Evolutionary conservation across 2,888 invertebrate genomes (phyloP), one percentile per base, ranked within the genome.

Genomic region (Atherix ibis): DNA sequence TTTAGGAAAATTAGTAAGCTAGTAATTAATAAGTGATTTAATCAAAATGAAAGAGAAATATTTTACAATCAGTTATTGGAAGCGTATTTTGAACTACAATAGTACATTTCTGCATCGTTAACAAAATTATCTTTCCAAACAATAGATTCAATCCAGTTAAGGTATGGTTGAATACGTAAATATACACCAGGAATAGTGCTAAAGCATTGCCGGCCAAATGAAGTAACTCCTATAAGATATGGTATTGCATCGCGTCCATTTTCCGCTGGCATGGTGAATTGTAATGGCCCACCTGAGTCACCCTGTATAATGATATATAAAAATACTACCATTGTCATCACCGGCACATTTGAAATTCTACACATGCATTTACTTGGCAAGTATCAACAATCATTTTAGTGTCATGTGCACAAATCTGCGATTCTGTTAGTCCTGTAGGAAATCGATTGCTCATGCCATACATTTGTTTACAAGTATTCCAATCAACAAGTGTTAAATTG

Each of bases 321-420:
- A n/a, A n/a, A n/a, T n/a, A n/a, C n/a, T n/a, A n/a, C n/a, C n/a
- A n/a, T n/a, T n/a, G n/a, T n/a, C n/a, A n/a, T n/a, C n/a, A n/a
- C n/a, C n/a, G n/a, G n/a, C n/a, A n/a, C n/a, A n/a, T n/a, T n/a
- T n/a, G n/a, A n/a, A n/a, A n/a, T n/a, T n/a, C n/a, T n/a, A n/a
- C n/a, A n/a, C n/a, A n/a, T n/a, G n/a, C n/a, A n/a, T n/a, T n/a
- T n/a, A n/a, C n/a, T n/a, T 57, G 58, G 28, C 58, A 58, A 4
- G 58, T 58, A 29, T 58, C 58, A 6, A 53, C 51, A n/a, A 45
- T 46, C 19, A 49, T 40, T 2, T 41, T 35, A 14, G 41, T 51
- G 38, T 59, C 58, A 25, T 47, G 48, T 1, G 54, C 58, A 37
- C 58, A 58, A 15, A 59, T 51, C 43, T 58, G 58, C 39, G 48